Conservation (phyloP, 2,797 vertebrate species). For the Anisognathus igniventris region DNA sequence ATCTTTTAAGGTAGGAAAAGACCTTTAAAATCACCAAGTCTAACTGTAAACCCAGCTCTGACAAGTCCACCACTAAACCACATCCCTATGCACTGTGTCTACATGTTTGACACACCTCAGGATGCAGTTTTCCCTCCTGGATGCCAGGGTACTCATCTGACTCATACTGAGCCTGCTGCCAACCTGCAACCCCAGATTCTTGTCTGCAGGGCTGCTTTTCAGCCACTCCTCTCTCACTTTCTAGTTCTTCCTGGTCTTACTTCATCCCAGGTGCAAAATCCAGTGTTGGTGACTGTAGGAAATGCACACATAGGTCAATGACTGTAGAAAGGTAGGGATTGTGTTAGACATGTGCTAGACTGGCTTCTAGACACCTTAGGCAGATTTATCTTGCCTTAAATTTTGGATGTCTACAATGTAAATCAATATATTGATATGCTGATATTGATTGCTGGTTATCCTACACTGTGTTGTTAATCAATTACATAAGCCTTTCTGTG, state of each 20-base stretch:
- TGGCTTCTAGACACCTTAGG: neutral
- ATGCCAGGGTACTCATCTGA: neutral
- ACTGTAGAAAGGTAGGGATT: neutral
- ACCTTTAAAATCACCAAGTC: neutral
- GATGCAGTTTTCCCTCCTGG: neutral
- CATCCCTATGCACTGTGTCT: accelerated
- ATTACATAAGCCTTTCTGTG: neutral
- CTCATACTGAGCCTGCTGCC: accelerated
- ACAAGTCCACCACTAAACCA: neutral
- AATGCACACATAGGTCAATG: neutral
- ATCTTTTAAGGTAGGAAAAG: neutral
- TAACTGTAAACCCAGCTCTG: neutral
- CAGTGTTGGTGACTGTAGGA: neutral
- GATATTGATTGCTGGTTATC: neutral
- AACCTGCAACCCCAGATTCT: neutral
- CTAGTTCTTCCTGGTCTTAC: neutral
- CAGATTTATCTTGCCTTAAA: neutral
- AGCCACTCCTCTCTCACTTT: neutral
- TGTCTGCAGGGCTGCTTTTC: neutral
- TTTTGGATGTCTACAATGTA: neutral
- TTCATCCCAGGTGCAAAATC: neutral
- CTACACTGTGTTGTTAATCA: neutral
- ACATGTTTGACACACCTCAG: neutral
- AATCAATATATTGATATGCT: neutral
- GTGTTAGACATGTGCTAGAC: neutral